Evolutionary conservation across 2,888 invertebrate species (phyloP).

Genomic region (Thera obeliscata): DNA sequence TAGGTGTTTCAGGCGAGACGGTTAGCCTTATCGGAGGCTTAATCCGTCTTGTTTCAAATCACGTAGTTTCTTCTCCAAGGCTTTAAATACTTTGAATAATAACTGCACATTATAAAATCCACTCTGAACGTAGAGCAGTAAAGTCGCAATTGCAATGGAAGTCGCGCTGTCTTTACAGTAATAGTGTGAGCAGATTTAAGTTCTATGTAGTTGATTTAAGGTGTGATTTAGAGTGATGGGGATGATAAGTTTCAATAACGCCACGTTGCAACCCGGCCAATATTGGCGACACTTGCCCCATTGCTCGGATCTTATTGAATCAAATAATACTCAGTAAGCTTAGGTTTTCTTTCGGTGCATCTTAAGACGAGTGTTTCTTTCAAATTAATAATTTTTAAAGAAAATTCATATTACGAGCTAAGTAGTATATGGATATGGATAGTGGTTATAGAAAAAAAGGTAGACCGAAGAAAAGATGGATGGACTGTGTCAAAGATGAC

Average conservation of each 20-base stretch:
- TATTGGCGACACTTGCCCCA: constrained; percentile 36
- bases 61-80: constrained; percentile 32
- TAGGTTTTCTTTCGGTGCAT: background rate
- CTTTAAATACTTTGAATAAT: constrained; percentile 34
- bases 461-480: too few relatives aligned
- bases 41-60: constrained; percentile 40
- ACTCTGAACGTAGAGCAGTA: constrained; percentile 10
- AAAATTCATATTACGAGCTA: too few relatives aligned
- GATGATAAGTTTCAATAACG: constrained; percentile 34
- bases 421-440: too few relatives aligned
- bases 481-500: too few relatives aligned
- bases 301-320: constrained; percentile 35
- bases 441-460: too few relatives aligned
- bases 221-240: constrained; percentile 24
- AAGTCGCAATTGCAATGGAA: constrained; percentile 16
- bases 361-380: too few relatives aligned
- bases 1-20: constrained; percentile 29
- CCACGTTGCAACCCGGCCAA: constrained; percentile 29
- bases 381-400: too few relatives aligned
- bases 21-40: constrained; percentile 33
- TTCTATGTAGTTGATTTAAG: constrained; percentile 23
- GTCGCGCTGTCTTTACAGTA: constrained; percentile 10
- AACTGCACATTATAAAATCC: constrained; percentile 14
- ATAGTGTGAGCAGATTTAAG: constrained; percentile 22
- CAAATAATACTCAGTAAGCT: background rate